Evolutionary conservation across 2,888 invertebrate species (phyloP).

Genomic region (Clanis bilineata): DNA sequence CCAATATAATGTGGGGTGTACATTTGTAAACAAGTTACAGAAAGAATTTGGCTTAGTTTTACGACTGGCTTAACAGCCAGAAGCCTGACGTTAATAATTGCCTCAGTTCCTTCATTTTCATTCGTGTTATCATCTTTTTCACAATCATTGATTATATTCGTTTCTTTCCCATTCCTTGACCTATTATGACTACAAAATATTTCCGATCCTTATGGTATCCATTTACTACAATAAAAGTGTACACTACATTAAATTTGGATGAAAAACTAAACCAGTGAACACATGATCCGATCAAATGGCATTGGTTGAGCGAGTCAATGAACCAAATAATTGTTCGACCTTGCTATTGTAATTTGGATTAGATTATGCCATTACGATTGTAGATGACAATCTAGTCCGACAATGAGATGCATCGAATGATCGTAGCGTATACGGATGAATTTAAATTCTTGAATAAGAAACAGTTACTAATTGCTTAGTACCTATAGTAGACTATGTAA

Average conservation of each 20-base stretch:
- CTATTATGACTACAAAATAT: background rate
- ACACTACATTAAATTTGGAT: background rate
- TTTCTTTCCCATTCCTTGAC: background rate
- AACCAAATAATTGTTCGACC: conserved; percentile 18
- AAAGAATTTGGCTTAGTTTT: too few relatives aligned
- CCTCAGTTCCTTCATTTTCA: background rate
- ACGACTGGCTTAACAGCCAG: too few relatives aligned
- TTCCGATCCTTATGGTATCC: background rate
- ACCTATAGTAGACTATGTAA: too few relatives aligned
- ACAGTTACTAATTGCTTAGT: too few relatives aligned
- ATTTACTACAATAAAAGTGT: background rate
- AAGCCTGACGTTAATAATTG: too few relatives aligned
- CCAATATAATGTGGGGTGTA: too few relatives aligned
- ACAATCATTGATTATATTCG: background rate
- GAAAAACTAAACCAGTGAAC: background rate
- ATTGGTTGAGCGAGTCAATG: conserved; percentile 6
- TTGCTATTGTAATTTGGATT: conserved; percentile 19
- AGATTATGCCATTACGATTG: conserved; percentile 18
- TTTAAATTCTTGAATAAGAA: background rate
- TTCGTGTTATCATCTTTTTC: background rate
- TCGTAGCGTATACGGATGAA: background rate
- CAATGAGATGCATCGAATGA: background rate
- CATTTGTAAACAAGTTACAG: too few relatives aligned
- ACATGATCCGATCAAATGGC: background rate
- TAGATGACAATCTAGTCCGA: background rate